Evolutionary conservation across 2,113 vertebrate genomes (phyloP).

Genomic region (Scalopus aquaticus): DNA sequence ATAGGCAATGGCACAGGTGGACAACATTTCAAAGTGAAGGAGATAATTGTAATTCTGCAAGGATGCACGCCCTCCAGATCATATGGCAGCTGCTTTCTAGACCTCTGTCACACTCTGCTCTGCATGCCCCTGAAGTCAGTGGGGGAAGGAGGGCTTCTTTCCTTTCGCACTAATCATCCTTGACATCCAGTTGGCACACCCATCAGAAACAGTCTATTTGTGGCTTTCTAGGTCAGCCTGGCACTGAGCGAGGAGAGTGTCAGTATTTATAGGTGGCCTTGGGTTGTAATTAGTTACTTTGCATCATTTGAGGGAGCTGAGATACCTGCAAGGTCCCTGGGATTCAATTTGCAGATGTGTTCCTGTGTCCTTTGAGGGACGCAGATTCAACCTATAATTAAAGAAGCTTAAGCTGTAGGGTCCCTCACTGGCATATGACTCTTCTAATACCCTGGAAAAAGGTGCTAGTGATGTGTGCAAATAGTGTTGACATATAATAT

Average conservation of each 20-base stretch:
- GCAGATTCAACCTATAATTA: not conserved
- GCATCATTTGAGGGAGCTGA: not conserved
- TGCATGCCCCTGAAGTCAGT: conserved; percentile 27
- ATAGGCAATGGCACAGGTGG: not conserved
- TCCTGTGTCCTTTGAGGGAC: not conserved
- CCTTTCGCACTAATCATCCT: conserved; percentile 72
- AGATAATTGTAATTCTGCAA: conserved; percentile 61
- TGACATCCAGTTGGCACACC: conserved; percentile 69
- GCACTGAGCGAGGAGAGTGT: conserved; percentile 14
- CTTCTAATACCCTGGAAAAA: not conserved
- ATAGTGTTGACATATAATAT: too few relatives aligned
- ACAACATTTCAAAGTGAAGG: conserved; percentile 47
- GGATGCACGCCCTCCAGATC: conserved; percentile 39
- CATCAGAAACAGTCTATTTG: conserved; percentile 59
- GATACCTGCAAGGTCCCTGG: not conserved
- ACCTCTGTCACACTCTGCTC: conserved; percentile 62
- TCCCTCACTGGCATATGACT: not conserved
- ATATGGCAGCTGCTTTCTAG: conserved; percentile 59
- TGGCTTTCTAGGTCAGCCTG: conserved; percentile 62
- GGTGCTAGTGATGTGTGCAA: not conserved
- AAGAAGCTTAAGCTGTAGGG: not conserved
- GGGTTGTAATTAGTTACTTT: conserved; percentile 54
- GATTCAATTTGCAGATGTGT: not conserved
- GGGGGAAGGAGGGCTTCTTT: not conserved
- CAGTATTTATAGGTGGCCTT: conserved; percentile 55